Conservation (phyloP, 1,140 invertebrate species). For the Drosophila ambigua region DNA sequence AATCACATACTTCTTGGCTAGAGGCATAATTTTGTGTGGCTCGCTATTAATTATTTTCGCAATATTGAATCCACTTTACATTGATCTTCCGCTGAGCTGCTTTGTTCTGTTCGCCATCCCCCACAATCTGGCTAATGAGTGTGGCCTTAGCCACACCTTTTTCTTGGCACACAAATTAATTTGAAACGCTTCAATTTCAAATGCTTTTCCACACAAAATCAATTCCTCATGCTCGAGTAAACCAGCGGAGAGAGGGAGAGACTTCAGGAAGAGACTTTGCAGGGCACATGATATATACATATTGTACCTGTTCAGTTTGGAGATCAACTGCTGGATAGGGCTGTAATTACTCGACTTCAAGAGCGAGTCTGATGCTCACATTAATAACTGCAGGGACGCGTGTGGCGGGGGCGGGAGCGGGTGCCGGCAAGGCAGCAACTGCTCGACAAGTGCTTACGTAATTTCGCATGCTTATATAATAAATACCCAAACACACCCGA, state of each 20-base stretch:
- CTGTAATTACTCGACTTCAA: conserved; percentile 28
- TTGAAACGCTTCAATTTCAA: conserved; percentile 6
- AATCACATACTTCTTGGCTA: no score
- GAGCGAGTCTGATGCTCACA: conserved; percentile 16
- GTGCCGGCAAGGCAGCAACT: conserved; percentile 33
- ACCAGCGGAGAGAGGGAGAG: neutral
- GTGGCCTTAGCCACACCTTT: no score
- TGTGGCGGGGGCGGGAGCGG: neutral
- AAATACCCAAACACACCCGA: conserved; percentile 40
- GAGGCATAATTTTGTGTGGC: no score
- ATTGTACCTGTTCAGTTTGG: conserved; percentile 1
- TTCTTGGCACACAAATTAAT: neutral
- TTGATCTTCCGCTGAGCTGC: no score
- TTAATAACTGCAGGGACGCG: conserved; percentile 13
- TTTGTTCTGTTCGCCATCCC: no score
- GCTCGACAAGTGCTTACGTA: conserved; percentile 72
- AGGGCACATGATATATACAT: neutral
- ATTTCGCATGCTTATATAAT: conserved; percentile 63
- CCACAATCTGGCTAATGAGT: no score
- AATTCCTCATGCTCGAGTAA: conserved; percentile 27
- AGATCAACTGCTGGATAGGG: conserved; percentile 19
- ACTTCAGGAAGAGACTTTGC: conserved; percentile 32
- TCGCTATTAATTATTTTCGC: neutral
- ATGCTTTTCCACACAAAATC: conserved; percentile 22
- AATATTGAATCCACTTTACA: no score